phyloP scores from a whole-genome alignment of 2,888 invertebrate genomes.

The Caprella mutica region DNA sequence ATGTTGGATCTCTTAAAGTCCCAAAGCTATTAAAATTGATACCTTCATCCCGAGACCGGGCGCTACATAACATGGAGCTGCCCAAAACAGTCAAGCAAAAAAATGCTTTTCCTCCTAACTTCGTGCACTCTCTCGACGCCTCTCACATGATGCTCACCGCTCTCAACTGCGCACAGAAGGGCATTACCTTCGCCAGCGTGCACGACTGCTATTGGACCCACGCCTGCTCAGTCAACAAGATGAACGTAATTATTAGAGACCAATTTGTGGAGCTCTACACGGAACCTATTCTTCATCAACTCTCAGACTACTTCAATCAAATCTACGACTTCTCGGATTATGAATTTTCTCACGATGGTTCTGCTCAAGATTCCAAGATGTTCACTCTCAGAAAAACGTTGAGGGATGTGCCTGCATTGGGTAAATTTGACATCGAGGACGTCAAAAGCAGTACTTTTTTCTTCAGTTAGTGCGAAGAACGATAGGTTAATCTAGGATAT shows the following conservation, averaged over 20 bases:
- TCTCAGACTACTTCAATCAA: neutral
- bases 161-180: slow-evolving; percentile 65
- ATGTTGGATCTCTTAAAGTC: slow-evolving; percentile 44
- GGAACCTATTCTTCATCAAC: slow-evolving; percentile 77
- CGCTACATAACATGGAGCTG: too few species aligned
- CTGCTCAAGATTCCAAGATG: slow-evolving; percentile 48
- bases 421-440: slow-evolving; percentile 60
- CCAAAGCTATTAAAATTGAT: neutral
- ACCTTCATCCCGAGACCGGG: too few species aligned
- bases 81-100: slow-evolving; percentile 80
- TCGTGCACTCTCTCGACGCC: slow-evolving; percentile 95
- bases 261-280: slow-evolving; percentile 94
- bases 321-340: neutral
- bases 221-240: slow-evolving; percentile 65
- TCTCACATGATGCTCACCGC: slow-evolving; percentile 99
- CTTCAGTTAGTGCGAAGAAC: slow-evolving; percentile 70
- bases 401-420: slow-evolving; percentile 56
- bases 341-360: slow-evolving; percentile 22
- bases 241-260: too few species aligned
- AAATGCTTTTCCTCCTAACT: slow-evolving; percentile 98
- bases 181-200: slow-evolving; percentile 86
- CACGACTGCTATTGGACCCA: slow-evolving; percentile 99
- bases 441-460: slow-evolving; percentile 72
- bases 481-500: too few species aligned
- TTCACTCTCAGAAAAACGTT: slow-evolving; percentile 51